Evolutionary conservation across 1,140 invertebrate species (phyloP).

Genomic region (Heliothis subflexa): DNA sequence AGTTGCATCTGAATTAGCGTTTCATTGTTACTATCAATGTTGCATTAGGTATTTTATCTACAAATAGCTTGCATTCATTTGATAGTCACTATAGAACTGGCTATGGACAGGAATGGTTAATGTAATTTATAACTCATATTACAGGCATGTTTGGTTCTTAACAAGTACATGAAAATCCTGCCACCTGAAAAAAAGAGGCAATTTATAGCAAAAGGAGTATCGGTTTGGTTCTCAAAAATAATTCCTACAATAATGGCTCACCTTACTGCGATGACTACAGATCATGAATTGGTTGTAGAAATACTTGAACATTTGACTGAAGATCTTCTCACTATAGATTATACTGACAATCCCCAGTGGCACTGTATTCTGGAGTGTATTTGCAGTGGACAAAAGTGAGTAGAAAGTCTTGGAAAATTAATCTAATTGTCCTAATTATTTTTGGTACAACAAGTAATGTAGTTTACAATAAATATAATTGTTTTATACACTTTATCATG

Average conservation of each 20-base stretch:
- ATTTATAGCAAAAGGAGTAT: conserved; percentile 70
- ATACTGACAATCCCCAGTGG: conserved; percentile 71
- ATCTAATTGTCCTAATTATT: neutral
- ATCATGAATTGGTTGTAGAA: conserved; percentile 57
- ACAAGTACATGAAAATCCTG: conserved; percentile 66
- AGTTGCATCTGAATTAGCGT: no score
- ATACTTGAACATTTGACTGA: conserved; percentile 70
- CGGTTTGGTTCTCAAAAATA: conserved; percentile 74
- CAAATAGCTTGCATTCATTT: no score
- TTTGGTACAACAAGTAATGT: no score
- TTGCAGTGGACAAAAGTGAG: conserved; percentile 70
- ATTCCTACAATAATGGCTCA: conserved; percentile 63
- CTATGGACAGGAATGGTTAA: neutral
- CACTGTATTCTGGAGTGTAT: conserved; percentile 64
- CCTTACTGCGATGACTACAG: neutral
- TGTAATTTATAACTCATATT: conserved; percentile 44
- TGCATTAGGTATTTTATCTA: no score
- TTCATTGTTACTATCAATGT: no score
- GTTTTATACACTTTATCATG: no score
- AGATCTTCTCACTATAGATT: conserved; percentile 67
- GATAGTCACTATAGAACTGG: no score
- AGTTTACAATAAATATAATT: no score
- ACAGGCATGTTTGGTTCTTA: conserved; percentile 64
- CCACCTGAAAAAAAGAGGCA: conserved; percentile 63
- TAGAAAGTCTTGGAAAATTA: conserved; percentile 21